Conservation (phyloP, 2,113 vertebrate species). For the Microtus richardsoni region DNA sequence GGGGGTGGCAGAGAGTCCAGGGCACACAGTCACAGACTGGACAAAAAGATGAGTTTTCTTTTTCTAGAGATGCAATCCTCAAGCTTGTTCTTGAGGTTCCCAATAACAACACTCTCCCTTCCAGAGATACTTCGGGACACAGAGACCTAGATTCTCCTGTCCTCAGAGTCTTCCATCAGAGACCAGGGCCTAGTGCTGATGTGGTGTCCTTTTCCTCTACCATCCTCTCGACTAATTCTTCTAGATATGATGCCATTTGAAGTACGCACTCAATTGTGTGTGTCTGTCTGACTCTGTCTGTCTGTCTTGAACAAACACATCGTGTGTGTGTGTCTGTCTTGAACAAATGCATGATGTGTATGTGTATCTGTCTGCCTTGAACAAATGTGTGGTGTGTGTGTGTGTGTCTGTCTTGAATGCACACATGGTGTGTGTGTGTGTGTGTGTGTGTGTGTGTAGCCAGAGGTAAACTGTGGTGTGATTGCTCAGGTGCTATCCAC, state of each 20-base stretch:
- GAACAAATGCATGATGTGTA: no score
- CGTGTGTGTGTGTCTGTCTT: background rate
- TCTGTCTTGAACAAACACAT: no score
- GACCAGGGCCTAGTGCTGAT: background rate
- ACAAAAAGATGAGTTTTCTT: slow-evolving; percentile 53
- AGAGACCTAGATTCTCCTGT: background rate
- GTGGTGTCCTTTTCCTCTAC: background rate
- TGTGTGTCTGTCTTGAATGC: no score
- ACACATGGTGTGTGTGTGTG: background rate
- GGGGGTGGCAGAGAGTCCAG: slow-evolving; percentile 52
- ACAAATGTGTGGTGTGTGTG: no score
- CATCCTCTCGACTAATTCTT: background rate
- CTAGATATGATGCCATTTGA: background rate
- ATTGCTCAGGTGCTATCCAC: background rate
- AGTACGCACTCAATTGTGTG: background rate
- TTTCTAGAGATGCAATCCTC: slow-evolving; percentile 41
- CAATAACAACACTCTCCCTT: slow-evolving; percentile 16
- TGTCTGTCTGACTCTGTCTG: background rate
- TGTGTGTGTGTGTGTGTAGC: no score
- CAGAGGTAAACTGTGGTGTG: background rate
- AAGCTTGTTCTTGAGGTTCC: background rate
- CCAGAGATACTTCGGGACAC: background rate
- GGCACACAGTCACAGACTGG: background rate
- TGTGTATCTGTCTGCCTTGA: no score
- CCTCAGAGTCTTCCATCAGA: background rate